Percentiles rank a stretch among this genome's conserved stretches.
Conservation (phyloP, 2,888 invertebrate genomes). For the Cordilura impudica region DNA sequence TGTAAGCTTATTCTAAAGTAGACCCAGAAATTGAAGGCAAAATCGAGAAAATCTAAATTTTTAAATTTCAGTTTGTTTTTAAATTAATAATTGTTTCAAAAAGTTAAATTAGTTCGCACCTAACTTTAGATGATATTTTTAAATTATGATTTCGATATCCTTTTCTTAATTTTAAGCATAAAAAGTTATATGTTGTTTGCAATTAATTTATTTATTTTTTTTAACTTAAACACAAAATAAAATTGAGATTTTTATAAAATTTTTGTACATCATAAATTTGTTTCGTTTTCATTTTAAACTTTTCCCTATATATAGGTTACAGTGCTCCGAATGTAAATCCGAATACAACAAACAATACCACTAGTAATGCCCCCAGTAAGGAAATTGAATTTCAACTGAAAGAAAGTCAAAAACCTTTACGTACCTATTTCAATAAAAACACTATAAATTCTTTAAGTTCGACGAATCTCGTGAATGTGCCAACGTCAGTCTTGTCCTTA, state of each 20-base stretch:
- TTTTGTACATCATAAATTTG: neutral
- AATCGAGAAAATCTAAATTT: neutral
- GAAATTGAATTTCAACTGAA: conserved; percentile 39
- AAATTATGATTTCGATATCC: no score
- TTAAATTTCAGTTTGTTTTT: neutral
- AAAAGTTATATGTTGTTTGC: no score
- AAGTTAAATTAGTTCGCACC: no score
- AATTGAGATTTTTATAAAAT: neutral
- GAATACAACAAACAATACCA: conserved; percentile 31
- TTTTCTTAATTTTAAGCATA: neutral
- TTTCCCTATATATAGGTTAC: conserved; percentile 50
- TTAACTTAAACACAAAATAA: neutral
- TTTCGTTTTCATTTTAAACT: neutral
- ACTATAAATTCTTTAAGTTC: neutral
- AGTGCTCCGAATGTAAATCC: conserved; percentile 37
- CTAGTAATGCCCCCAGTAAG: conserved; percentile 8
- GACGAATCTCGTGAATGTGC: conserved; percentile 31
- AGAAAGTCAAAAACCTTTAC: conserved; percentile 37
- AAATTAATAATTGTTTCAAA: neutral
- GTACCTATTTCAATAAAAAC: conserved; percentile 50
- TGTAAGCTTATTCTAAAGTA: no score
- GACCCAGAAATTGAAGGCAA: neutral
- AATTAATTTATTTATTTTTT: neutral
- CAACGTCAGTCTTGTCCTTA: conserved; percentile 14
- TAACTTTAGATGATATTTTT: no score